These are phyloP conservation scores for Antennarius maculatus DNA, from an alignment of 2,797 vertebrate species.

Conservation along the genomic window DNA sequence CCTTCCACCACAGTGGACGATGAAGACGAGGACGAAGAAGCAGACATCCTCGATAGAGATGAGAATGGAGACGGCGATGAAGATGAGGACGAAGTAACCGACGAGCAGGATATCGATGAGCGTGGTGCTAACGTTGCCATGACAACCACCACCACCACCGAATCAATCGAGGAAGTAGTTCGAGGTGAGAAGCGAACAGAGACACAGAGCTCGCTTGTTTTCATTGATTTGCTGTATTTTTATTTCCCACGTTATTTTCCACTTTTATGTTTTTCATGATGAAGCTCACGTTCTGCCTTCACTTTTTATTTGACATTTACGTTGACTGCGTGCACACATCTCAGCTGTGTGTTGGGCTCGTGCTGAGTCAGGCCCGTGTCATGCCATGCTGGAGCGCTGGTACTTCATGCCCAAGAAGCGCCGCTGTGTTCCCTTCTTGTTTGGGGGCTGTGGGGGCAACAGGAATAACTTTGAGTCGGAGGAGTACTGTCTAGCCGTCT, in stretches of 20 bases:
- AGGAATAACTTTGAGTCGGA: constrained; percentile 99
- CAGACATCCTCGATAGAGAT: constrained; percentile 76
- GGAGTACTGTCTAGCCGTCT: constrained; percentile 97
- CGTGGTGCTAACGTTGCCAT: constrained; percentile 89
- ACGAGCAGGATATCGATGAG: constrained; percentile 89
- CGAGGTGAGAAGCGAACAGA: constrained; percentile 83
- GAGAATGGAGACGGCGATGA: constrained; percentile 74
- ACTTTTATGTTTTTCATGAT: constrained; percentile 27
- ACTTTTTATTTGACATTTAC: constrained; percentile 37
- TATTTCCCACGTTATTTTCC: not conserved
- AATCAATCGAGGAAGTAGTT: constrained; percentile 97
- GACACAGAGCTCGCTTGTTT: not conserved
- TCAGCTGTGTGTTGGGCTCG: constrained; percentile 97
- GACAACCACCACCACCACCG: constrained; percentile 95
- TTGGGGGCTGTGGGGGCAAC: constrained; percentile 98
- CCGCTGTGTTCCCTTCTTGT: constrained; percentile 95
- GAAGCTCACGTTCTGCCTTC: constrained; percentile 20
- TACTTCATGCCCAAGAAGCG: constrained; percentile 92
- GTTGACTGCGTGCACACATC: constrained; percentile 61
- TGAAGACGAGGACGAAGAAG: constrained; percentile 84
- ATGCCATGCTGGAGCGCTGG: constrained; percentile 93
- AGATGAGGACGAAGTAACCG: constrained; percentile 65
- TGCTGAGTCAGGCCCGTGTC: constrained; percentile 92
- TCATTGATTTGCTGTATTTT: not conserved
- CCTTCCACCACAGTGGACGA: constrained; percentile 80